Evolutionary conservation across 2,797 vertebrate species (phyloP).

Genomic region (Poliocrania exsul): DNA sequence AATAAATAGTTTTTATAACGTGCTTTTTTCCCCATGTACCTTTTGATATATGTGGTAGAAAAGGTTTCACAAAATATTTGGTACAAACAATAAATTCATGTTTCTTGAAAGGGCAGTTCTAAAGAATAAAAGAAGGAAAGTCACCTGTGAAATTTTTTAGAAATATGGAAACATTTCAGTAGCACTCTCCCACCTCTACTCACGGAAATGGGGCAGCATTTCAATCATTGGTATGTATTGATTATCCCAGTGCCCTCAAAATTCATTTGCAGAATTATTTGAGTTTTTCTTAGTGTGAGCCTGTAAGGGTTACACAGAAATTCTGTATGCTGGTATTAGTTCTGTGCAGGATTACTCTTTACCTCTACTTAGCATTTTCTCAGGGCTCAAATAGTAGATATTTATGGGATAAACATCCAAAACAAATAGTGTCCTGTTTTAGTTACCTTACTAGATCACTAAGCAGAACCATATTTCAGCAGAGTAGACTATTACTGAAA

Average conservation of each 20-base stretch:
- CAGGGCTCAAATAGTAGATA: neutral
- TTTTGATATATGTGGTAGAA: neutral
- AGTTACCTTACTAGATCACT: neutral
- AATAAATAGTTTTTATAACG: neutral
- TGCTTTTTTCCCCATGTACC: rapidly evolving
- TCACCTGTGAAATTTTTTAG: neutral
- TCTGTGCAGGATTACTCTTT: neutral
- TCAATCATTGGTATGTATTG: neutral
- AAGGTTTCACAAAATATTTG: neutral
- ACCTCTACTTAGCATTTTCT: neutral
- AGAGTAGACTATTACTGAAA: neutral
- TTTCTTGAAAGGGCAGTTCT: neutral
- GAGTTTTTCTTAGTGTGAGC: neutral
- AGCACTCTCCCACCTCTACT: neutral
- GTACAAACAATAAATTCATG: neutral
- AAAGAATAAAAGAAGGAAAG: neutral
- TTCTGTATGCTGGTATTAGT: neutral
- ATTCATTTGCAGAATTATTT: neutral
- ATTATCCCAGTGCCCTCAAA: neutral
- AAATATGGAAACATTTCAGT: neutral
- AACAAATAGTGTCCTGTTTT: neutral
- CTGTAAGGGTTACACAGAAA: neutral
- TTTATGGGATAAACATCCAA: neutral
- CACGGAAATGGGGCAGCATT: neutral
- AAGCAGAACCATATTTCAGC: neutral